Evolutionary conservation across 2,113 vertebrate genomes (phyloP).

Genomic region (Scomber scombrus): DNA sequence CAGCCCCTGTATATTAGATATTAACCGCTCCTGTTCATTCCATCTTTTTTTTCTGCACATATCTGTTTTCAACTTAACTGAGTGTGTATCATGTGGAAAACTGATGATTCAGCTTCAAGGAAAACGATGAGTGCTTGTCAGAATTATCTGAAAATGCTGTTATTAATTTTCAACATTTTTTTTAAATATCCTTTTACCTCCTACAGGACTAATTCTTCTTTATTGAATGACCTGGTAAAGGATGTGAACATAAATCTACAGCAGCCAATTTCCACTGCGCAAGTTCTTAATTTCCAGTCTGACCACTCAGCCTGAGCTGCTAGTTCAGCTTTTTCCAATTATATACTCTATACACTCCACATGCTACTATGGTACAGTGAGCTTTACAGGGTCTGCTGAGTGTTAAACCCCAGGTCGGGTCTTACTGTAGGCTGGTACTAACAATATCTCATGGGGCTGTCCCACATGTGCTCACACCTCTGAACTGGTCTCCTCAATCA

Average conservation of each 20-base stretch:
- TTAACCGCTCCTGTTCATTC: not conserved
- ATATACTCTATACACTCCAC: conserved; percentile 31
- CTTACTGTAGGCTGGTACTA: not conserved
- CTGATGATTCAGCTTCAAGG: conserved; percentile 7
- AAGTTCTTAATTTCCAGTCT: conserved; percentile 18
- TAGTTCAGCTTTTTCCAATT: conserved; percentile 44
- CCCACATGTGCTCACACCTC: conserved; percentile 11
- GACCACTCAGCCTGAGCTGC: conserved; percentile 7
- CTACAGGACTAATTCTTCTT: not conserved
- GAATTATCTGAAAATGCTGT: conserved; percentile 10
- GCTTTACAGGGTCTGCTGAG: conserved; percentile 23
- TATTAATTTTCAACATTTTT: not conserved
- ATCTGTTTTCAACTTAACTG: not conserved
- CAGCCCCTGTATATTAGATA: not conserved
- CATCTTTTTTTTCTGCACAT: not conserved
- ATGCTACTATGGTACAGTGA: conserved; percentile 14
- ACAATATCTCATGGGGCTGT: conserved; percentile 20
- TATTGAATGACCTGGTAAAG: conserved; percentile 16
- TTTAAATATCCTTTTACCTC: not conserved
- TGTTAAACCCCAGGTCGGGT: conserved; percentile 31
- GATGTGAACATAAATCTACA: conserved; percentile 15
- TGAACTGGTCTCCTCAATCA: not conserved
- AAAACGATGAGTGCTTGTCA: conserved; percentile 9
- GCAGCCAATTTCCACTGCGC: not conserved
- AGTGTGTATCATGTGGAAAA: conserved; percentile 10